Evolutionary conservation across 2,113 vertebrate genomes (phyloP), one percentile per base, ranked within the genome.

Genomic region (Elephantulus edwardii): DNA sequence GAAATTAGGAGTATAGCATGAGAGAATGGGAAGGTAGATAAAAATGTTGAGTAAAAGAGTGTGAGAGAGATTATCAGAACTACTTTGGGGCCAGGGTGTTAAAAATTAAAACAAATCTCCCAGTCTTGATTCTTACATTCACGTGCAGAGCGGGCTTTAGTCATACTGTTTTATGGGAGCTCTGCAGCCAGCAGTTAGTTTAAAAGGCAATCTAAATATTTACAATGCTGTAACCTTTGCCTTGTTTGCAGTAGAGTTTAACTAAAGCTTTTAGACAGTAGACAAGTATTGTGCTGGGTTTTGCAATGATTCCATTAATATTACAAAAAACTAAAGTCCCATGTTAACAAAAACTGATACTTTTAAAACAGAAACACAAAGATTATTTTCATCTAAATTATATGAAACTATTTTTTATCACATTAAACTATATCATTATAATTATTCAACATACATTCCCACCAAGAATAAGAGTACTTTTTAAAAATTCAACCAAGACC

Each of bases 141-240:
- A 22, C 75, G 11, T 30, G 64, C 35, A 60, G 30, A 28, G 20
- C 16, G 70, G 44, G 33, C 52, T 86, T 93, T 46, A 62, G 72
- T 77, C 83, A 80, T 10, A 20, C 30, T 80, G 4, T 87, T 78
- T 75, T 84, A 48, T 64, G 78, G 60, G 62, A 87, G 24, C 44
- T 16, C 30, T 72, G 6, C 50, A 46, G 50, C 30, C n/a, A 46
- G 48, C 40, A 75, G 60, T 62, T 91, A 60, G 64, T 89, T 84
- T 62, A 71, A 81, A 66, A 85, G n/a, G 7, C 48, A 89, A 62
- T 77, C 48, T 86, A 94, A 89, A 90, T 93, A 77, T 93, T 96
- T 88, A 68, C 76, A 86, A 56, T 26, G 33, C 30, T 74, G 20
- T 71, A 76, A 93, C 68, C 77, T 93, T 94, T 91, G 95, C 60